Evolutionary conservation across 2,113 vertebrate species (phyloP), one percentile per base, ranked within the genome.

Genomic region (Myiozetetes cayanensis): DNA sequence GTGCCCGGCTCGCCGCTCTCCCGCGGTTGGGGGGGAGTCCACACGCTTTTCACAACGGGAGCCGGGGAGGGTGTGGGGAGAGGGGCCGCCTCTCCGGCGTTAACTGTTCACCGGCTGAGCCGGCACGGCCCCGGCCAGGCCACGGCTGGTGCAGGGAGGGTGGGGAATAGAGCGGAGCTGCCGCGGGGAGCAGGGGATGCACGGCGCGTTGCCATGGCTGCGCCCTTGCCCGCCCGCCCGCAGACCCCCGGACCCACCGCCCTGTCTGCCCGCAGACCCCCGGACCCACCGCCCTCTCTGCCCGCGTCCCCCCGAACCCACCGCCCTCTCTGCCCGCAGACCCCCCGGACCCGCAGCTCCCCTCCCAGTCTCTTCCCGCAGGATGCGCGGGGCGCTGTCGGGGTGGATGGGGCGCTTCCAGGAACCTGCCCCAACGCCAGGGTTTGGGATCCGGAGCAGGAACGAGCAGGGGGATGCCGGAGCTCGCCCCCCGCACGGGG

Each of bases 151-250:
- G 86, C 87, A 44, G 62, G 58, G 27, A 70, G 65, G 89, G 58
- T 27, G 90, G n/a, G 81, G 58, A 77, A 68, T 7, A 11, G 78
- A 28, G 56, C 85, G 63, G 74, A 52, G 93, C 67, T 74, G 88
- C 85, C 80, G 89, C 71, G n/a, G 91, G 94, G 94, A 93, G 95
- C 89, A 93, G 53, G 97, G 94, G 80, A 65, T 76, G 93, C 96
- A 70, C 90, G 90, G 66, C 35, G 91, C 85, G 91, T 96, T 97
- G 90, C 98, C 94, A 95, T 91, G 96, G 97, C 81, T 87, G 96
- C 85, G 14, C 44, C 83, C 77, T 82, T 9, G 41, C 58, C 78
- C 11, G 8, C n/a, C 6, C 6, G 53, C 19, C 56, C 52, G 39
- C n/a, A n/a, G 52, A 23, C 35, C 71, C 49, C 70, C 16, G 70